Percentiles rank a stretch among this genome's conserved stretches.
phyloP scores from a whole-genome alignment of 2,113 vertebrate species.

The Arenaria interpres region DNA sequence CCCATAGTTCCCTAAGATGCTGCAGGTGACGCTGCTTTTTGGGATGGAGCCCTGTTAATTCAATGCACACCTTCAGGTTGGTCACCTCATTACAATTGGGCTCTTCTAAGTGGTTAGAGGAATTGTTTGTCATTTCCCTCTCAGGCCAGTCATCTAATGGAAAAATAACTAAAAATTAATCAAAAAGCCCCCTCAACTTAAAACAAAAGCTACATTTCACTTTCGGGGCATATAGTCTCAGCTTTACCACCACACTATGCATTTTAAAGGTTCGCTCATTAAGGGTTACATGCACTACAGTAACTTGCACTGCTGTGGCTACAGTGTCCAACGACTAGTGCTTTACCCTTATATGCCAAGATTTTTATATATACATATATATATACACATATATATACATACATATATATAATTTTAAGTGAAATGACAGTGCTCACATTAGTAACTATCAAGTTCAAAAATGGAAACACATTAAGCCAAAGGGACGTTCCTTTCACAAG shows the following conservation, averaged over 20 bases:
- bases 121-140: conserved; percentile 84
- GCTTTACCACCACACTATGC: conserved; percentile 67
- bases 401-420: conserved; percentile 61
- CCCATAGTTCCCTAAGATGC: conserved; percentile 89
- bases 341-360: conserved; percentile 59
- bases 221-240: conserved; percentile 71
- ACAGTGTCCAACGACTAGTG: conserved; percentile 63
- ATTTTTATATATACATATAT: conserved; percentile 58
- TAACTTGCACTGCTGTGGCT: conserved; percentile 68
- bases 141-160: conserved; percentile 84
- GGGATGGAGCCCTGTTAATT: conserved; percentile 96
- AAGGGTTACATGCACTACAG: conserved; percentile 73
- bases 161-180: conserved; percentile 86
- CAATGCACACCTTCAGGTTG: conserved; percentile 98
- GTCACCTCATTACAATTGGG: conserved; percentile 90
- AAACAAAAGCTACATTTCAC: conserved; percentile 80
- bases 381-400: conserved; percentile 31
- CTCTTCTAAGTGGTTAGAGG: conserved; percentile 87
- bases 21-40: conserved; percentile 90
- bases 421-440: conserved; percentile 70
- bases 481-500: conserved; percentile 65
- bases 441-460: conserved; percentile 67
- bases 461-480: conserved; percentile 69
- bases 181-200: conserved; percentile 80
- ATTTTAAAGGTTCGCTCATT: conserved; percentile 64